Base-by-base conservation (phyloP, 1,140 invertebrate species). In the Saxidomus purpurata region DNA sequence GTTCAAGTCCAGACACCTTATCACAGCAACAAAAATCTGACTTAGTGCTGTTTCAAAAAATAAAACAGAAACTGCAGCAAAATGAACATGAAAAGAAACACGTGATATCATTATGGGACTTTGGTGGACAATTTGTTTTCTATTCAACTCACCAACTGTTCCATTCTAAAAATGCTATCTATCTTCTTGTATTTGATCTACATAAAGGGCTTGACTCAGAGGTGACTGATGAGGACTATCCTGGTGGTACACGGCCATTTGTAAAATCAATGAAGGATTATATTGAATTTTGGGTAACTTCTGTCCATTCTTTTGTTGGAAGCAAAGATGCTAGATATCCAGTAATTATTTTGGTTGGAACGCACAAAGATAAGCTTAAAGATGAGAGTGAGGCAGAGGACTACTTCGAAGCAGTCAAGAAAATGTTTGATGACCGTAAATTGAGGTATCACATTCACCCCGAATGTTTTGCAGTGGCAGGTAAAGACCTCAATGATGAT, bases 71-170 rank as follows among this genome's bases (percentile, higher is more conserved):
- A 19, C 4, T 55, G 4, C 9, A 55, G 15, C 15, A 3, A 4
- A 55, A 55, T 17, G 17, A 8, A 15, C 4, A 15, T 55, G 52
- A 15, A 22, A 55, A 55, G 52, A 55, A 13, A 19, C 52, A 55
- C 15, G n/a, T 22, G 9, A 31, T 69, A 34, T 36, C 28, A 28
- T 13, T 69, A 6, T 69, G 63, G 63, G 63, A 69, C 28, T 69
- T 69, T 36, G 63, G 63, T 31, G 63, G 63, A 28, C 28, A 69
- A 19, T 69, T 69, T 69, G 63, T 69, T 31, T 69, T 69, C 19
- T 69, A 36, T 34, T n/a, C 63, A 19, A 69, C 63, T 3, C 63
- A 69, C 34, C 63, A 69, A 34, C 28, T 69, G 11, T 69, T 69
- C 19, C 63, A 34, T 36, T 69, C 28, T 2, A 69, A 28, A 69